A percentile compares a stretch with the other conserved stretches of the same genome.
Conservation (phyloP, 2,888 invertebrate species). For the Trilocha varians region DNA sequence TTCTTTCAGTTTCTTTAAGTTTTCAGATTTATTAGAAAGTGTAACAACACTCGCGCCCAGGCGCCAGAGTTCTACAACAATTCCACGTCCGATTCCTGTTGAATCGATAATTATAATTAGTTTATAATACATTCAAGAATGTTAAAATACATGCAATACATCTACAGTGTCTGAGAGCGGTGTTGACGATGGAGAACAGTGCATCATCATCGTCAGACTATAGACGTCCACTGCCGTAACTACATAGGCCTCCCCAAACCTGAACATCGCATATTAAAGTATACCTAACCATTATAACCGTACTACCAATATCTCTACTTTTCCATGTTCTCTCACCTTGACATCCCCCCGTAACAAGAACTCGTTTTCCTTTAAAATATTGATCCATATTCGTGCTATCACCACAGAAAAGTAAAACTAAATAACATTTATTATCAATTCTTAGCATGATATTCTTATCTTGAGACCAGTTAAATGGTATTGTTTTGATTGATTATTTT, state of each 20-base stretch:
- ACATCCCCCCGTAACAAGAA: constrained; percentile 90
- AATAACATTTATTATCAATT: neutral
- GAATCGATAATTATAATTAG: neutral
- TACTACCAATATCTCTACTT: too few species aligned
- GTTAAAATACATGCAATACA: too few species aligned
- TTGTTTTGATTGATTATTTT: neutral
- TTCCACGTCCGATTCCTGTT: constrained; percentile 80
- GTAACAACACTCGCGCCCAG: constrained; percentile 83
- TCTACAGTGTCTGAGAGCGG: too few species aligned
- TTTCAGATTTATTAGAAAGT: constrained; percentile 77
- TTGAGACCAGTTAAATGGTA: neutral
- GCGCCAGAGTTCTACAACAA: constrained; percentile 77
- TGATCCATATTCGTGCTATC: constrained; percentile 38
- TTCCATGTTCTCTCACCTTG: constrained; percentile 75
- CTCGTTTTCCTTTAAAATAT: constrained; percentile 79
- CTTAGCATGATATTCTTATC: neutral
- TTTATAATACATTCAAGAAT: neutral
- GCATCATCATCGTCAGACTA: neutral
- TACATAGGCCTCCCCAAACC: too few species aligned
- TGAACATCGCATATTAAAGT: too few species aligned
- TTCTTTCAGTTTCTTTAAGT: constrained; percentile 75
- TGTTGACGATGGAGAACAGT: too few species aligned
- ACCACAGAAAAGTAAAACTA: neutral
- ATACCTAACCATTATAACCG: too few species aligned
- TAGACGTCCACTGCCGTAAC: too few species aligned